Evolutionary conservation across 2,113 vertebrate species (phyloP), one percentile per base, ranked within the genome.

Genomic region (Sarotherodon lohbergeri): DNA sequence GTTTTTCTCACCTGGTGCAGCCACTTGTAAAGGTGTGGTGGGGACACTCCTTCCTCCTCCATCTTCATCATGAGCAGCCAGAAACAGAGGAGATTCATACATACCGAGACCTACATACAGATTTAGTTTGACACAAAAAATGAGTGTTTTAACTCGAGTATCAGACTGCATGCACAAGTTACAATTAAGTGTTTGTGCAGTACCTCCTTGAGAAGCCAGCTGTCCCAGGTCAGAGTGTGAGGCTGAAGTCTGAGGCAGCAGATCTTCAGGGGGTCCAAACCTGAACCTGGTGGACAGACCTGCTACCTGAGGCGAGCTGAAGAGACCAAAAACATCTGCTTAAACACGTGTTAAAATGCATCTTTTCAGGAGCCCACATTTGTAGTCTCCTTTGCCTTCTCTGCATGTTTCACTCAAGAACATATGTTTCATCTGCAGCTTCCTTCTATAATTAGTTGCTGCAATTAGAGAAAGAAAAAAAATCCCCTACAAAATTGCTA

Each of bases 141-240:
- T 2, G 7, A n/a, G 1, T 57, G 27, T 59, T 10, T 34, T n/a
- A 61, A 55, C 9, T 6, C 4, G 14, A 7, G 7, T 34, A 61
- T 52, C 12, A 57, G 12, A 56, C 10, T 56, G 6, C 9, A 27
- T 2, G 29, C 9, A 63, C 1, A 11, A 19, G 14, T 46, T 46
- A 43, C 24, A 59, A 43, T 56, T 59, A 41, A 46, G 80, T 12
- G 56, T 48, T 11, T 68, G 19, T 43, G 10, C 13, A 73, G 8
- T 81, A 98, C 99, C 99, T 98, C 99, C 99, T 97, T 99, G 98
- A 54, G 99, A 99, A 78, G 99, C 98, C 89, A 99, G 97, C 82
- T 99, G 99, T 54, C 98, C 98, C 48, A 99, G 97, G 84, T 99
- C 99, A 27, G 98, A 99, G 89, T 99, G 98, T 81, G 98, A 98